Evolutionary conservation across 2,797 vertebrate genomes (phyloP).

Genomic region (Tenualosa thibaudeaui): DNA sequence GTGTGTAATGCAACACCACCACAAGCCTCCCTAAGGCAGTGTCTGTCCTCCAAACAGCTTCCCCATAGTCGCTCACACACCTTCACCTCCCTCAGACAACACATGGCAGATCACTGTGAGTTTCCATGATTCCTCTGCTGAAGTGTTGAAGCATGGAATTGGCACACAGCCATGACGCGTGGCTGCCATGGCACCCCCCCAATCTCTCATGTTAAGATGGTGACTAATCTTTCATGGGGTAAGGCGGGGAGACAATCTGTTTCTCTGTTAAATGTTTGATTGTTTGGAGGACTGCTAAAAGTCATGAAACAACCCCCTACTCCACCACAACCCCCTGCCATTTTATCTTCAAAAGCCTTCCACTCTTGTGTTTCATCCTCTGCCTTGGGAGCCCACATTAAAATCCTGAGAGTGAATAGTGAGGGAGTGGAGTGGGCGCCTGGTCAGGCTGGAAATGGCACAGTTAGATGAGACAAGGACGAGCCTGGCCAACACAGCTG

Average conservation of each 20-base stretch:
- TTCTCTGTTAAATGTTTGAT: neutral
- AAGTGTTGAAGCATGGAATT: neutral
- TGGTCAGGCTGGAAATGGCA: neutral
- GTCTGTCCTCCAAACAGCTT: neutral
- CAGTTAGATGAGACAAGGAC: neutral
- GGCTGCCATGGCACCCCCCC: neutral
- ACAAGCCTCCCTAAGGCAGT: neutral
- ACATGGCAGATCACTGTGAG: neutral
- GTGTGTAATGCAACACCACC: neutral
- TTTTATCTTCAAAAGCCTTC: slow-evolving; percentile 2
- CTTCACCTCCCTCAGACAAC: neutral
- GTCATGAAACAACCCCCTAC: neutral
- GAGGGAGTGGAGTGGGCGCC: neutral
- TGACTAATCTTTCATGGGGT: neutral
- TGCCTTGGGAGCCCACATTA: neutral
- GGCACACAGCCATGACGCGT: neutral
- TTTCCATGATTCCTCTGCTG: neutral
- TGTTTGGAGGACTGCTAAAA: neutral
- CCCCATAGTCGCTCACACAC: neutral
- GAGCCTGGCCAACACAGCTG: neutral
- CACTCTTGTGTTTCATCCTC: neutral
- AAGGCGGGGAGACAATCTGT: neutral
- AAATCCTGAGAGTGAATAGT: neutral
- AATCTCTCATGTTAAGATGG: neutral
- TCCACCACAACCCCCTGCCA: neutral